Evolutionary conservation across 2,113 vertebrate species (phyloP).

Genomic region (Campylomormyrus numenius): DNA sequence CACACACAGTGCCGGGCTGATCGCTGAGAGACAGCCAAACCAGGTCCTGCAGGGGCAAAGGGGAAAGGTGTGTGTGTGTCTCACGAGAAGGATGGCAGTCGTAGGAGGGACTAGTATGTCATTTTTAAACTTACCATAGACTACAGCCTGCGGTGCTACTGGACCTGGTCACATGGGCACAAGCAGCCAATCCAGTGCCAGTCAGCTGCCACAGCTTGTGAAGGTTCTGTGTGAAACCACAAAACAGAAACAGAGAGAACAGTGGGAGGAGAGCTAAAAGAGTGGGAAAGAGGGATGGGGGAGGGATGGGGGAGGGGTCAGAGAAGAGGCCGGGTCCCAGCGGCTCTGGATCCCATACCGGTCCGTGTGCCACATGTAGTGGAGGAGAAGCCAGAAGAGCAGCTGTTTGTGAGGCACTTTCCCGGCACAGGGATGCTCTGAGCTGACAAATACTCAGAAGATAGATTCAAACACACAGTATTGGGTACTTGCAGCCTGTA

Average conservation of each 20-base stretch:
- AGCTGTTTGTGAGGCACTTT: not conserved
- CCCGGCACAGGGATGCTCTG: not conserved
- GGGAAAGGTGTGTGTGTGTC: not conserved
- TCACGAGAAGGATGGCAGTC: not conserved
- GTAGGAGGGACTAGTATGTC: not conserved
- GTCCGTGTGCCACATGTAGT: not conserved
- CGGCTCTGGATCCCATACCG: not conserved
- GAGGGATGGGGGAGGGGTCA: not conserved
- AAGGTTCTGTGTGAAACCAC: slow-evolving; percentile 5
- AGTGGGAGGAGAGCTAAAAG: not conserved
- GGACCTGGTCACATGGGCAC: not conserved
- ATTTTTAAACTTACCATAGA: not conserved
- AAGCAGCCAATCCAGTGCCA: not conserved
- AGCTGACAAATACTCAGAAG: not conserved
- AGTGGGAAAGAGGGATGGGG: not conserved
- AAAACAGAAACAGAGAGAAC: not conserved
- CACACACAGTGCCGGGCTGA: not conserved
- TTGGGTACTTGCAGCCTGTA: not conserved
- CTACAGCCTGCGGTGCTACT: not conserved
- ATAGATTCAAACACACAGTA: not conserved
- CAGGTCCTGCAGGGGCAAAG: not conserved
- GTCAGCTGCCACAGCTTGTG: not conserved
- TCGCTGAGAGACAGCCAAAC: not conserved
- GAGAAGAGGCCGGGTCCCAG: not conserved
- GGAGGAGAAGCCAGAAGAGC: not conserved